These are phyloP conservation scores for Stegastes partitus DNA, from an alignment of 2,113 vertebrate species.

Conservation along the genomic window DNA sequence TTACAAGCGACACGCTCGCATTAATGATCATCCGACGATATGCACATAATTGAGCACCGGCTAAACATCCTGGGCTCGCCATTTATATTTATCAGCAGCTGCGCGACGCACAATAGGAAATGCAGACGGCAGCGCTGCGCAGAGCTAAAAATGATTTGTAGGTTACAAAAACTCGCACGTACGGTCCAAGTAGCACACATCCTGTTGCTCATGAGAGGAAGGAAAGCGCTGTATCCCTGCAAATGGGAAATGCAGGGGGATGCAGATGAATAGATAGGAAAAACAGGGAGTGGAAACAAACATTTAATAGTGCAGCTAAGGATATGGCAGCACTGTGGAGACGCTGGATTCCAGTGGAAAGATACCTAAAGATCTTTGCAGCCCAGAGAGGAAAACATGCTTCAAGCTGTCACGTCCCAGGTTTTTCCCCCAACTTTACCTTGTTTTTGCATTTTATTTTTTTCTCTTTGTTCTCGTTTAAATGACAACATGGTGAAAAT, in stretches of 20 bases:
- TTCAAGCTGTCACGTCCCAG: background rate
- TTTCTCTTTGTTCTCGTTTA: background rate
- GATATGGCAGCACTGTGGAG: slow-evolving; percentile 11
- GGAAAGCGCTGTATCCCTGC: slow-evolving; percentile 58
- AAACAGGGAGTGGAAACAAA: slow-evolving; percentile 63
- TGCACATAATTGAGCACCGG: background rate
- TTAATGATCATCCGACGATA: background rate
- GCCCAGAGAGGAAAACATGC: slow-evolving; percentile 15
- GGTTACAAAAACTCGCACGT: slow-evolving; percentile 40
- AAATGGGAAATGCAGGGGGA: slow-evolving; percentile 71
- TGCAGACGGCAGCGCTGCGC: background rate
- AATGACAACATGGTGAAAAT: background rate
- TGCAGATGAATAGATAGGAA: slow-evolving; percentile 48
- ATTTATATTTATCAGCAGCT: slow-evolving; percentile 22
- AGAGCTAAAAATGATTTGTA: slow-evolving; percentile 59
- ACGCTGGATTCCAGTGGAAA: slow-evolving; percentile 16
- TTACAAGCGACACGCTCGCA: background rate
- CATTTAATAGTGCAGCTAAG: slow-evolving; percentile 34
- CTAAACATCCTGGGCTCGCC: background rate
- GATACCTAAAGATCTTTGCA: slow-evolving; percentile 14
- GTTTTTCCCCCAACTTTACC: background rate
- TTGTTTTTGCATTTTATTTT: slow-evolving; percentile 2
- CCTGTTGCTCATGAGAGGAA: slow-evolving; percentile 76
- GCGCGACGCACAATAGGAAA: background rate
- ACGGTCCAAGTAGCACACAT: slow-evolving; percentile 59